phyloP scores from a whole-genome alignment of 2,888 invertebrate genomes.

The Acronicta psi region DNA sequence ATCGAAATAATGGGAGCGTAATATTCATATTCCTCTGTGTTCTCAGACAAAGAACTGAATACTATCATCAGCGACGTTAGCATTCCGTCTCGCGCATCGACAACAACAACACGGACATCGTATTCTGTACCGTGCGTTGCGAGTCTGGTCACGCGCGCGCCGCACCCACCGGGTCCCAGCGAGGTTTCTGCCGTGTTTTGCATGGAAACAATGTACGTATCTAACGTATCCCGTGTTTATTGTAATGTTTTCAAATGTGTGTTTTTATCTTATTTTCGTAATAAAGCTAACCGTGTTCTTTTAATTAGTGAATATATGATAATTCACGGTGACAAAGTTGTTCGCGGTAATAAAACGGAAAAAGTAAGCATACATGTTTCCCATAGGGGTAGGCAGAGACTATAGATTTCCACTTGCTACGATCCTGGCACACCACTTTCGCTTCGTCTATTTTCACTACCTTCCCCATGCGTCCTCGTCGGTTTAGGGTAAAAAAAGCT shows the following conservation, averaged over 20 bases:
- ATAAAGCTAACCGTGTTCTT: background rate
- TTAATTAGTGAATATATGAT: no score
- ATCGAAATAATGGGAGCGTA: background rate
- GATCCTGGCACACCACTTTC: no score
- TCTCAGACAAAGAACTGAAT: conserved; percentile 29
- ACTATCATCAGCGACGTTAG: background rate
- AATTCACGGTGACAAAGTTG: no score
- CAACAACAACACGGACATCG: conserved; percentile 39
- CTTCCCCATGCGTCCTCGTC: no score
- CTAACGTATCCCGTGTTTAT: conserved; percentile 2
- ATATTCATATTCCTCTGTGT: background rate
- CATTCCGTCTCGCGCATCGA: conserved; percentile 5
- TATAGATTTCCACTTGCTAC: no score
- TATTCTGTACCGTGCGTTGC: conserved; percentile 10
- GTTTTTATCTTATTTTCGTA: no score
- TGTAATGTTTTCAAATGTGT: background rate
- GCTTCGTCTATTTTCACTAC: no score
- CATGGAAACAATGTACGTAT: conserved; percentile 12
- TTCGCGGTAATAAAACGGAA: no score
- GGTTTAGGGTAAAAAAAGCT: no score
- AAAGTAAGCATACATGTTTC: no score
- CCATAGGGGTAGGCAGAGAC: no score
- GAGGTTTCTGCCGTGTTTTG: conserved; percentile 7
- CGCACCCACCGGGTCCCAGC: conserved; percentile 24
- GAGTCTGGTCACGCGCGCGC: conserved; percentile 37